phyloP scores from a whole-genome alignment of 1,140 invertebrate species.

The Brachionus koreanus region DNA sequence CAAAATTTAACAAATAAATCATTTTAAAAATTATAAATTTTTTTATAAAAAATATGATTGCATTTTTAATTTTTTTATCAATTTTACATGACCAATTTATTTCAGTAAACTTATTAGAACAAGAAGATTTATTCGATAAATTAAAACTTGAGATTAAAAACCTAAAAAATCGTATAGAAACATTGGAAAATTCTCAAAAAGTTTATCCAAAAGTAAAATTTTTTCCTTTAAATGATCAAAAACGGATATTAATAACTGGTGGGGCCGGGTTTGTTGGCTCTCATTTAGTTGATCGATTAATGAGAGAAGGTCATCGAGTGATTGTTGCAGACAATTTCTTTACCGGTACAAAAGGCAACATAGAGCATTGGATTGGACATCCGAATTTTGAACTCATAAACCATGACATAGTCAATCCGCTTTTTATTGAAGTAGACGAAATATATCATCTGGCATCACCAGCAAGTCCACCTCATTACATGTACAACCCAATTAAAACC shows the following conservation, averaged over 20 bases:
- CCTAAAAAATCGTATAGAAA: not conserved
- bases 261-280: constrained; percentile 98
- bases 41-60: not conserved
- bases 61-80: not conserved
- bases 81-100: not conserved
- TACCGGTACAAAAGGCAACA: constrained; percentile 89
- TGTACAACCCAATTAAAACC: constrained; percentile 99
- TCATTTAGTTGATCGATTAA: constrained; percentile 88
- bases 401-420: constrained; percentile 95
- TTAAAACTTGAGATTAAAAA: not conserved
- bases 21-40: not conserved
- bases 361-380: constrained; percentile 98
- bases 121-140: not conserved
- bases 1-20: too few species aligned
- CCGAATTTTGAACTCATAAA: constrained; percentile 98
- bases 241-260: constrained; percentile 87
- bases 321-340: constrained; percentile 98
- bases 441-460: constrained; percentile 98
- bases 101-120: not conserved
- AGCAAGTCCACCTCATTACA: constrained; percentile 96
- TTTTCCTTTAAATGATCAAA: constrained; percentile 63
- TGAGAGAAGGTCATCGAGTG: constrained; percentile 94
- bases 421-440: constrained; percentile 97
- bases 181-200: constrained; percentile 19
- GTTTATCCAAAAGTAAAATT: constrained; percentile 42